Evolutionary conservation across 2,797 vertebrate species (phyloP).

Genomic region (Stomatorhinus walkeri): DNA sequence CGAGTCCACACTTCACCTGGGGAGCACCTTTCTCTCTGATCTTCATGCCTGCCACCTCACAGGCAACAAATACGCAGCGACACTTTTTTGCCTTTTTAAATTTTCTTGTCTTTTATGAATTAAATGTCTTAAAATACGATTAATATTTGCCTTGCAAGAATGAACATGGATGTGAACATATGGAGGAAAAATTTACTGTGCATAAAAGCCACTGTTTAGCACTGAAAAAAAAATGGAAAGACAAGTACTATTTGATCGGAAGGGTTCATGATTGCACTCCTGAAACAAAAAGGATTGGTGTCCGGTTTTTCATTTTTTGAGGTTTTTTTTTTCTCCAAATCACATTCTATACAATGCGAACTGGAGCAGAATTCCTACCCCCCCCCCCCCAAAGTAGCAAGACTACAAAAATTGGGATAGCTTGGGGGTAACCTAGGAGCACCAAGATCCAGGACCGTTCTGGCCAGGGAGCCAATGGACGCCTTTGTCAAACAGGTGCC

Average conservation of each 20-base stretch:
- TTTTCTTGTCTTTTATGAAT: constrained; percentile 49
- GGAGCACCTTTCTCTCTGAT: constrained; percentile 52
- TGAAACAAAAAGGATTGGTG: constrained; percentile 44
- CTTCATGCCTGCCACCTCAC: constrained; percentile 54
- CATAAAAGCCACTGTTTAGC: constrained; percentile 68
- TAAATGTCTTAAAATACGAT: constrained; percentile 57
- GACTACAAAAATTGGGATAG: not conserved
- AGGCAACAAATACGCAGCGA: constrained; percentile 65
- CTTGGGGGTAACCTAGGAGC: not conserved
- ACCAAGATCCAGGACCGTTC: constrained; percentile 33
- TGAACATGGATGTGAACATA: constrained; percentile 56
- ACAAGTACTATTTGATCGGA: constrained; percentile 50
- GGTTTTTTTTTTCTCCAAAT: not conserved
- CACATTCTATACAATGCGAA: constrained; percentile 20
- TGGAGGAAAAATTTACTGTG: constrained; percentile 55
- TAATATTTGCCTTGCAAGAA: constrained; percentile 53
- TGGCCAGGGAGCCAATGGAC: constrained; percentile 35
- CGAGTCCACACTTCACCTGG: constrained; percentile 39
- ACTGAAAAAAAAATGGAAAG: constrained; percentile 65
- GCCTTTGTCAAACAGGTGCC: constrained; percentile 10
- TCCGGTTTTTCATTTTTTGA: constrained; percentile 39
- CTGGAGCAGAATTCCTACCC: not conserved
- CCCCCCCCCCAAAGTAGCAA: not conserved
- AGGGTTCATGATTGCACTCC: constrained; percentile 49
- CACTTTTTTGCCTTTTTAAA: constrained; percentile 64